A percentile compares a stretch with the other conserved stretches of the same genome.
Conservation (phyloP, 2,113 vertebrate species). For the Trinectes maculatus region DNA sequence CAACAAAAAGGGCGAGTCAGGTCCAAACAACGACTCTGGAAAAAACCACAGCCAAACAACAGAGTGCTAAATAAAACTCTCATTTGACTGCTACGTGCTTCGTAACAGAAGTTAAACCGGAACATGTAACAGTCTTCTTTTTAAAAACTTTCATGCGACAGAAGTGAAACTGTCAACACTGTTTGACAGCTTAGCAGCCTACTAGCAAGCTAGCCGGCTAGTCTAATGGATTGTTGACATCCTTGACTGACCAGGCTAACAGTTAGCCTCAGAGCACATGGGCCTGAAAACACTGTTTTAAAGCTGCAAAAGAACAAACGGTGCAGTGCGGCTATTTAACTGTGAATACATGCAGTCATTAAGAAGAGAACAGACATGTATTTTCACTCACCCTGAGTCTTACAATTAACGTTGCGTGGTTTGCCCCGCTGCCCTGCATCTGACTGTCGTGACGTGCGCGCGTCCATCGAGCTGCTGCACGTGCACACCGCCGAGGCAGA, state of each 20-base stretch:
- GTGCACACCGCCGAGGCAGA: slow-evolving; percentile 26
- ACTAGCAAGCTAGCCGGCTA: slow-evolving; percentile 50
- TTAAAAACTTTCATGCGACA: neutral
- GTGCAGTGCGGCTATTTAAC: rapidly evolving
- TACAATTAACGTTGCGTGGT: neutral
- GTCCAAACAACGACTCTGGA: neutral
- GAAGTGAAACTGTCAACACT: neutral
- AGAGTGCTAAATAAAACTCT: slow-evolving; percentile 24
- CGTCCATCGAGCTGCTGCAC: slow-evolving; percentile 15
- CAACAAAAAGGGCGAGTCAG: slow-evolving; percentile 30
- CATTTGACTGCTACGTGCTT: neutral
- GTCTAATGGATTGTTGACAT: slow-evolving; percentile 64
- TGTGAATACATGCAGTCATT: neutral
- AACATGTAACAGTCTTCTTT: neutral
- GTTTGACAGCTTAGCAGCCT: neutral
- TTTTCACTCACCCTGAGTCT: slow-evolving; percentile 55
- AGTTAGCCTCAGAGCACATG: slow-evolving; percentile 37
- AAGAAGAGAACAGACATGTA: neutral
- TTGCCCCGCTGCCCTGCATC: slow-evolving; percentile 58
- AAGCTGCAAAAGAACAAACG: neutral
- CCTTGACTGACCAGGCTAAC: slow-evolving; percentile 42
- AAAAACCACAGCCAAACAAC: slow-evolving; percentile 20
- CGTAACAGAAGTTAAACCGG: slow-evolving; percentile 7
- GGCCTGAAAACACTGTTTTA: neutral
- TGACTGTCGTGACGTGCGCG: slow-evolving; percentile 70